These are phyloP conservation scores for Lysiphlebus fabarum DNA, from an alignment of 1,140 invertebrate genomes.

Conservation along the genomic window DNA sequence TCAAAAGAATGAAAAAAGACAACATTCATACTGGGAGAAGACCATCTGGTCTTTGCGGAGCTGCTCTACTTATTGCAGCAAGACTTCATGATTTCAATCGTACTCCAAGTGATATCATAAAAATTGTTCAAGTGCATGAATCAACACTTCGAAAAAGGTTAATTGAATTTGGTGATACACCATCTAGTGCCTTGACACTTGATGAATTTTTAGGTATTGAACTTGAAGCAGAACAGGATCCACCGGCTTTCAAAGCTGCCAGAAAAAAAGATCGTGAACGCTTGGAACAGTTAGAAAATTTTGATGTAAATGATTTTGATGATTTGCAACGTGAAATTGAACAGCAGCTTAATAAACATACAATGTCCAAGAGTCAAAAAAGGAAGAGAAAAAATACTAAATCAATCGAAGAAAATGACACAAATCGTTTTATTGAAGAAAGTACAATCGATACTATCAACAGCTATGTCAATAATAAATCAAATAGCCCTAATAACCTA, in stretches of 20 bases:
- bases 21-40: slow-evolving; percentile 93
- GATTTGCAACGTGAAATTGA: slow-evolving; percentile 75
- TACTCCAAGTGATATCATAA: slow-evolving; percentile 84
- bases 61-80: slow-evolving; percentile 92
- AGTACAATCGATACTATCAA: slow-evolving; percentile 59
- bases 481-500: slow-evolving; percentile 17
- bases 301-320: slow-evolving; percentile 59
- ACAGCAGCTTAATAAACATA: slow-evolving; percentile 64
- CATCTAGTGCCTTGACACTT: slow-evolving; percentile 76
- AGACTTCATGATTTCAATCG: slow-evolving; percentile 89
- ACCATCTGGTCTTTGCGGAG: slow-evolving; percentile 94
- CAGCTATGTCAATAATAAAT: slow-evolving; percentile 44
- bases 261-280: slow-evolving; percentile 81
- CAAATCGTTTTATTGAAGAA: slow-evolving; percentile 59
- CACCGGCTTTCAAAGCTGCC: slow-evolving; percentile 88
- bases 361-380: slow-evolving; percentile 52
- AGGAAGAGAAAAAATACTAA: slow-evolving; percentile 41
- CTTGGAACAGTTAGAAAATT: slow-evolving; percentile 60
- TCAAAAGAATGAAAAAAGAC: slow-evolving; percentile 97
- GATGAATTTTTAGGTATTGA: slow-evolving; percentile 98
- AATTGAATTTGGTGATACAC: slow-evolving; percentile 93
- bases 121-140: slow-evolving; percentile 95
- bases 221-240: slow-evolving; percentile 94
- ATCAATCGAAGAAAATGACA: slow-evolving; percentile 49
- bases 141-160: slow-evolving; percentile 88